Conservation (phyloP, 2,888 invertebrate genomes). For the Platynereis dumerilii region DNA sequence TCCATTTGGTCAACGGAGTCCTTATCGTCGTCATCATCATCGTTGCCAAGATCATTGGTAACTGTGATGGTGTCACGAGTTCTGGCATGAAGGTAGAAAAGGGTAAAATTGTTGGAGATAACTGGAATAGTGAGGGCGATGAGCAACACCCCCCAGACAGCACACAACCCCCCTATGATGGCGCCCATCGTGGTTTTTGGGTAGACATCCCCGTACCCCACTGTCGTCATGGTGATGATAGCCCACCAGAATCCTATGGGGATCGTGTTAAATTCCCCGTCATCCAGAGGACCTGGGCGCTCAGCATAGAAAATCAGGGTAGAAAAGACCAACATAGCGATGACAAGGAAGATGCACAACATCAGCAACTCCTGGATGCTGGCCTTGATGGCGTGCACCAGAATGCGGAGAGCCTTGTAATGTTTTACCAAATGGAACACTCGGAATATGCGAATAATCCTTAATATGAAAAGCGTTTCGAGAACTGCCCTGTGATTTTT, state of each 20-base stretch:
- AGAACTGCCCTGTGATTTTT: constrained; percentile 56
- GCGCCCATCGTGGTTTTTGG: constrained; percentile 55
- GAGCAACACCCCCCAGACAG: constrained; percentile 57
- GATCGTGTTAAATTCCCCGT: constrained; percentile 22
- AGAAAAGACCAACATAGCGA: constrained; percentile 61
- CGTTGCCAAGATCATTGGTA: neutral
- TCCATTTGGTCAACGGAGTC: neutral
- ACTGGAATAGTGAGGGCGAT: constrained; percentile 61
- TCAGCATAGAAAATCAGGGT: constrained; percentile 63
- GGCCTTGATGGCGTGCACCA: constrained; percentile 64
- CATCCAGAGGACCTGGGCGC: constrained; percentile 39
- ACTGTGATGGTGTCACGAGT: constrained; percentile 38
- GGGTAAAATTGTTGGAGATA: constrained; percentile 61
- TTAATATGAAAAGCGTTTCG: constrained; percentile 64
- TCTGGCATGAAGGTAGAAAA: constrained; percentile 60
- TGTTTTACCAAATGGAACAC: constrained; percentile 65
- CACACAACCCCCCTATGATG: constrained; percentile 56
- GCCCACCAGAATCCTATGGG: constrained; percentile 65
- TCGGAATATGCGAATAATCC: constrained; percentile 65
- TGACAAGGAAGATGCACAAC: constrained; percentile 60
- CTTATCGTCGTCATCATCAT: neutral
- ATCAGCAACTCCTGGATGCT: constrained; percentile 62
- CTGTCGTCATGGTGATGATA: constrained; percentile 62
- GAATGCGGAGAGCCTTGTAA: constrained; percentile 64
- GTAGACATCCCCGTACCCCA: constrained; percentile 60